Base-by-base conservation (phyloP, 1,140 invertebrate genomes). In the Olivierus martensii region DNA sequence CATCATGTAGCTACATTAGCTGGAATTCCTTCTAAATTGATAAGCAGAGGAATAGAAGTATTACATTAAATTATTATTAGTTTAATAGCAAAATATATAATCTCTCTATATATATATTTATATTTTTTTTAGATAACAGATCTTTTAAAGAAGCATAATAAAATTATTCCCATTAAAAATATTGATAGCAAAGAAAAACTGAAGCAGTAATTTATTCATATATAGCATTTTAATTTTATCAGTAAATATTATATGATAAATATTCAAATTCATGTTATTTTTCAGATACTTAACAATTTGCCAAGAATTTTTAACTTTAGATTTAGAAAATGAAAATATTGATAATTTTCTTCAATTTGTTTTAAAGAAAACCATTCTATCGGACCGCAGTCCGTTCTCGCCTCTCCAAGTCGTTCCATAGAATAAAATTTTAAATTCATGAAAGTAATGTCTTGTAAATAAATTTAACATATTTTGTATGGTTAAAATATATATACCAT, bases 1-100 rank as follows among this genome's bases (percentile, higher is more conserved):
- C 64, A 61, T 19, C 61, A 72, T 52, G 71, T 77, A 22, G 79
- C 78, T 2, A 56, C 63, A 10, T 59, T 66, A 51, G 69, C 69
- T 44, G 77, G 76, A 21, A 56, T 75, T 0, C 64, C 67, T 14
- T 35, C 59, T 28, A 56, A 66, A 10, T 60, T 73, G 28, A 58
- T 75, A 14, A 55, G 65, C 36, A 55, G 73, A 55, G 68, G 64
- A 18, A 46, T 49, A 36, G 60, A 71, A 64, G 72, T 73, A 59
- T 22, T 39, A 18, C n/a, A 18, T 6, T 14, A 49, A 2, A 39
- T 39, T 18, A 39, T 10, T 12, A 19, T 1, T 0, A 12, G 38
- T 39, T 38, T 39, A 10, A 39, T 11, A 28, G 11, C 7, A 4
- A 18, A 19, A 21, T 14, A 39, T 11, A 17, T 2, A 9, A 17